Evolutionary conservation across 2,888 invertebrate genomes (phyloP).

Genomic region (Cephus pulcher): DNA sequence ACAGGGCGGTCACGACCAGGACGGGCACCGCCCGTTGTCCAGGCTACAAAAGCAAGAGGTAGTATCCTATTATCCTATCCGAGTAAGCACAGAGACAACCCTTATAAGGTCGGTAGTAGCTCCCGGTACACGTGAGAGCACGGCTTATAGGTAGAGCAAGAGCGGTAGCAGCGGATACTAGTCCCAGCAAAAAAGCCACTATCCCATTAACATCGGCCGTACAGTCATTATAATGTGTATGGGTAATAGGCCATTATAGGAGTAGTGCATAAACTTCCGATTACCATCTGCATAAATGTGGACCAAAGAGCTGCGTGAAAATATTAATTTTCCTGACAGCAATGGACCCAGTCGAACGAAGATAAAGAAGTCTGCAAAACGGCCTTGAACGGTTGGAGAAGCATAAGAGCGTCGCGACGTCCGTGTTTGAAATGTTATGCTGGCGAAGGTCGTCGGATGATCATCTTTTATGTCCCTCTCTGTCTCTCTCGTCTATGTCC

Average conservation of each 20-base stretch:
- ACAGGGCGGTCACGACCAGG: constrained; percentile 52
- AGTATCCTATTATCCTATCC: constrained; percentile 57
- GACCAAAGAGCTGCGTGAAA: neutral
- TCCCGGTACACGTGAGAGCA: constrained; percentile 40
- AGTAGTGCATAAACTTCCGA: constrained; percentile 47
- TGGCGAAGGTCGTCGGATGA: constrained; percentile 7
- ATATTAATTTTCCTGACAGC: neutral
- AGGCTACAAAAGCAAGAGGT: constrained; percentile 44
- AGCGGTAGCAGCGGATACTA: constrained; percentile 20
- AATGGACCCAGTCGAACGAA: neutral
- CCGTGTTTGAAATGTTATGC: neutral
- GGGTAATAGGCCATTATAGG: constrained; percentile 54
- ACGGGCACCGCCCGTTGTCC: constrained; percentile 52
- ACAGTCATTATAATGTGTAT: constrained; percentile 51
- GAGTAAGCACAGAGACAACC: constrained; percentile 45
- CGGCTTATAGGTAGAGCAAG: constrained; percentile 10
- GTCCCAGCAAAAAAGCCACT: constrained; percentile 40
- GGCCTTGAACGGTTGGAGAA: neutral
- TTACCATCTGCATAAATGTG: constrained; percentile 7
- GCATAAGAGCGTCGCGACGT: neutral
- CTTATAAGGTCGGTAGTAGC: constrained; percentile 51
- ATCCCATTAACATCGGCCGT: constrained; percentile 51
- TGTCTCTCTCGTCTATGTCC: constrained; percentile 8
- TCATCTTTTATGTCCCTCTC: constrained; percentile 20
- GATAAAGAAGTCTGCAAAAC: neutral